These are phyloP conservation scores for Lycocerus yunnanus DNA, from an alignment of 2,888 invertebrate species.

Conservation along the genomic window DNA sequence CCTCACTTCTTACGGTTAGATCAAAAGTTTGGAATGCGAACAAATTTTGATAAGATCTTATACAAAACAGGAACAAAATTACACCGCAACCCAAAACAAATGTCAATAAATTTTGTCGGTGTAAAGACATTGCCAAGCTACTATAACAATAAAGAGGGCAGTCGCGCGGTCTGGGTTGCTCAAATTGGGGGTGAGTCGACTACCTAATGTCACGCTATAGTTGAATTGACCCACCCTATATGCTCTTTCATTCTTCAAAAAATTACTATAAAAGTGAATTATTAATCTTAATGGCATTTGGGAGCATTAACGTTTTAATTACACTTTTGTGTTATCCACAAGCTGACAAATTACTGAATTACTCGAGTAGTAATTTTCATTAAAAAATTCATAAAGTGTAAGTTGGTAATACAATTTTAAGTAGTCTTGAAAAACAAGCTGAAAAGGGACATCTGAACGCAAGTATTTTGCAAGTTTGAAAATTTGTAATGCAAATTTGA, in stretches of 20 bases:
- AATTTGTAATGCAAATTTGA: conserved; percentile 18
- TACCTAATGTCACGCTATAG: conserved; percentile 22
- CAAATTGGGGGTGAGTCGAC: conserved; percentile 7
- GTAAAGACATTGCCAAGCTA: conserved; percentile 19
- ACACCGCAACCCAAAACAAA: conserved; percentile 15
- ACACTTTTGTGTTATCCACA: not conserved
- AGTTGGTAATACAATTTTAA: not conserved
- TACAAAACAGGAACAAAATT: conserved; percentile 12
- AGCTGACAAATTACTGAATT: not conserved
- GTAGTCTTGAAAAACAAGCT: not conserved
- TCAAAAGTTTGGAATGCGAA: not conserved
- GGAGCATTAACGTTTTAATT: not conserved
- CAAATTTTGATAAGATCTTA: conserved; percentile 1
- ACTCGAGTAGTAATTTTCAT: not conserved
- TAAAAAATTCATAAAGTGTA: not conserved
- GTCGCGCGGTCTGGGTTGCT: conserved; percentile 16
- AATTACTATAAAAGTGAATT: conserved; percentile 6
- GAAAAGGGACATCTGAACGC: not conserved
- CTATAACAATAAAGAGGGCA: conserved; percentile 27
- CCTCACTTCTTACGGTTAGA: not conserved
- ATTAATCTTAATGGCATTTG: conserved; percentile 10
- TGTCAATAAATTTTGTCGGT: conserved; percentile 22
- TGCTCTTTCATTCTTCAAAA: conserved; percentile 5
- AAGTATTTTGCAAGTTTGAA: not conserved
- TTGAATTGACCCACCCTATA: conserved; percentile 12